Conservation (phyloP, 2,113 vertebrate species). For the Marcusenius ussheri region DNA sequence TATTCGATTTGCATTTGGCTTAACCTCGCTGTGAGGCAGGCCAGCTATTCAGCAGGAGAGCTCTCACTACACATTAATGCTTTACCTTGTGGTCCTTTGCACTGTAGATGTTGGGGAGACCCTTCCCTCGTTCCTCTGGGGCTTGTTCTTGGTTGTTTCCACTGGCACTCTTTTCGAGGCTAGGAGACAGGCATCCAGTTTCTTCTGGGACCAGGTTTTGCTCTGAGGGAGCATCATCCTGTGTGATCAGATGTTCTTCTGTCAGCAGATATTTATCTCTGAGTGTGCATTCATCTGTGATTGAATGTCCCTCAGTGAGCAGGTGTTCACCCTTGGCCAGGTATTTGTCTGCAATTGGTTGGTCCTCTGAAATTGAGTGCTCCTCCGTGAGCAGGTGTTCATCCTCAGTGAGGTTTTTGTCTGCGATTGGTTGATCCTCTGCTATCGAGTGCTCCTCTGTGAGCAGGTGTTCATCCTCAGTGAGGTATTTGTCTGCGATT, state of each 20-base stretch:
- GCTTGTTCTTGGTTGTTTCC: constrained; percentile 26
- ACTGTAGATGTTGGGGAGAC: constrained; percentile 21
- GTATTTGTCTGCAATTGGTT: not conserved
- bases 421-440: not conserved
- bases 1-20: not conserved
- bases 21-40: not conserved
- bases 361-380: not conserved
- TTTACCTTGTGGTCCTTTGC: constrained; percentile 45
- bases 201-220: constrained; percentile 6
- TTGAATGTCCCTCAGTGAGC: not conserved
- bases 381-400: not conserved
- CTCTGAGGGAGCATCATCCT: not conserved
- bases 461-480: not conserved
- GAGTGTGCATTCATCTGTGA: not conserved
- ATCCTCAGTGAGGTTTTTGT: not conserved
- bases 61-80: not conserved
- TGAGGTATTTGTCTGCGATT: not conserved
- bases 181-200: not conserved
- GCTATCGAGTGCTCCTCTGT: not conserved
- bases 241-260: not conserved
- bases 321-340: not conserved
- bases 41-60: not conserved
- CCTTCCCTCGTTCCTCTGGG: constrained; percentile 22
- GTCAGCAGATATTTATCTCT: not conserved
- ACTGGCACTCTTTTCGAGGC: constrained; percentile 11